Evolutionary conservation across 2,113 vertebrate species (phyloP).

Genomic region (Lepus timidus): DNA sequence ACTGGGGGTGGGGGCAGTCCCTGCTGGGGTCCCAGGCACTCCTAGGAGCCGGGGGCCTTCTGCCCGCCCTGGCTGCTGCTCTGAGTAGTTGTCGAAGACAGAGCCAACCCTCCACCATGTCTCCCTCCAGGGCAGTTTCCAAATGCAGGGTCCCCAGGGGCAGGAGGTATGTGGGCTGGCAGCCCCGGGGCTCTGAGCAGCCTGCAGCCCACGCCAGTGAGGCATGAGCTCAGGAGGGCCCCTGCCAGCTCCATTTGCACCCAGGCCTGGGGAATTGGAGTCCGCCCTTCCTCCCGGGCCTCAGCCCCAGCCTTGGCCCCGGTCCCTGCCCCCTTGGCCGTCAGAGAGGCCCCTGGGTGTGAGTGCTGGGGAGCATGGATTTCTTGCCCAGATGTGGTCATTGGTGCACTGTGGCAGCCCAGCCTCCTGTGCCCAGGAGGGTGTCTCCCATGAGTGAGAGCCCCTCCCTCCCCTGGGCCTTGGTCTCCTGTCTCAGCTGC

Average conservation of each 20-base stretch:
- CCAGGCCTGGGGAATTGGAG: not conserved
- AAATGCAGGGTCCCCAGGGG: constrained; percentile 78
- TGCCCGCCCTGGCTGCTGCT: not conserved
- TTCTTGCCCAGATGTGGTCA: not conserved
- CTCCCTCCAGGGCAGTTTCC: constrained; percentile 68
- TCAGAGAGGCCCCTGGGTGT: not conserved
- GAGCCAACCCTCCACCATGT: not conserved
- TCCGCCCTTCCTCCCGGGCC: not conserved
- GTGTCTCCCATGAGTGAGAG: not conserved
- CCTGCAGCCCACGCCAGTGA: constrained; percentile 48
- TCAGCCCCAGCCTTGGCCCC: not conserved
- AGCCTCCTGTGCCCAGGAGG: no score
- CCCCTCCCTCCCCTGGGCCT: not conserved
- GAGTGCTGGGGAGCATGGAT: not conserved
- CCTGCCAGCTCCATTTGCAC: not conserved
- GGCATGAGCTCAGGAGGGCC: not conserved
- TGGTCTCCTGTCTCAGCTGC: not conserved
- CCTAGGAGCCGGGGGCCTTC: not conserved
- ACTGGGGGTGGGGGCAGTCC: not conserved
- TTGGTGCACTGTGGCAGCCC: not conserved
- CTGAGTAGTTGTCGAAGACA: constrained; percentile 42
- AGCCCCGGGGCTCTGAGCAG: constrained; percentile 43
- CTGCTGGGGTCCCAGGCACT: not conserved
- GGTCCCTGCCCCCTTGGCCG: fast-evolving
- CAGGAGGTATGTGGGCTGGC: constrained; percentile 54